Conservation (phyloP, 2,797 vertebrate genomes). For the Pitangus sulphuratus region DNA sequence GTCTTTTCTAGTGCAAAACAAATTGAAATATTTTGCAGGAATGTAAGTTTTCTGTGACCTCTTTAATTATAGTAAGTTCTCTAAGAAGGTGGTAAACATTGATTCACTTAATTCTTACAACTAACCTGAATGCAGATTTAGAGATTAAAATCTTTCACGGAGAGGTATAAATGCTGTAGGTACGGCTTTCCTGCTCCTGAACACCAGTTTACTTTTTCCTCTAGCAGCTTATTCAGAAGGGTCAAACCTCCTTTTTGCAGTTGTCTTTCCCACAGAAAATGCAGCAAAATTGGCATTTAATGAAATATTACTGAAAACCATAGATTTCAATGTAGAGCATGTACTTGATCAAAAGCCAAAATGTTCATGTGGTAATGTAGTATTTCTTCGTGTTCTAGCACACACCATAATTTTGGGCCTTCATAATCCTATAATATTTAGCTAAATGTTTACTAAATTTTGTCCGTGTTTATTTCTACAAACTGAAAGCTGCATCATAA, state of each 20-base stretch:
- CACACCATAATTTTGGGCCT: not conserved
- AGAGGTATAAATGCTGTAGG: not conserved
- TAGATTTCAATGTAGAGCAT: not conserved
- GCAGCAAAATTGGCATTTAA: not conserved
- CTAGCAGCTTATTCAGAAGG: not conserved
- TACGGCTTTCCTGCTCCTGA: not conserved
- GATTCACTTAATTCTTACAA: not conserved
- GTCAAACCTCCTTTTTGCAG: not conserved
- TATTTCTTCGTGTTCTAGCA: not conserved
- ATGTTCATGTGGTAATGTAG: not conserved
- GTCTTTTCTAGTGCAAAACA: not conserved
- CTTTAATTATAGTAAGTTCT: not conserved
- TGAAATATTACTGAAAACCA: not conserved
- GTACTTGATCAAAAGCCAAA: not conserved
- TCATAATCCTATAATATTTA: not conserved
- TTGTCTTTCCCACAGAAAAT: not conserved
- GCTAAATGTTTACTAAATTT: not conserved
- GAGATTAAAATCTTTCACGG: not conserved
- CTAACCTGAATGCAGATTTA: not conserved
- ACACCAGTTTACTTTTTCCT: not conserved
- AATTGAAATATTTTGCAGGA: not conserved
- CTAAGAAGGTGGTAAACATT: not conserved
- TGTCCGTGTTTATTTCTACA: not conserved
- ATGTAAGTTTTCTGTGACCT: accelerated
- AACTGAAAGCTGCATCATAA: not conserved